Evolutionary conservation across 1,140 invertebrate genomes (phyloP).

Genomic region (Tetragnatha versicolor): DNA sequence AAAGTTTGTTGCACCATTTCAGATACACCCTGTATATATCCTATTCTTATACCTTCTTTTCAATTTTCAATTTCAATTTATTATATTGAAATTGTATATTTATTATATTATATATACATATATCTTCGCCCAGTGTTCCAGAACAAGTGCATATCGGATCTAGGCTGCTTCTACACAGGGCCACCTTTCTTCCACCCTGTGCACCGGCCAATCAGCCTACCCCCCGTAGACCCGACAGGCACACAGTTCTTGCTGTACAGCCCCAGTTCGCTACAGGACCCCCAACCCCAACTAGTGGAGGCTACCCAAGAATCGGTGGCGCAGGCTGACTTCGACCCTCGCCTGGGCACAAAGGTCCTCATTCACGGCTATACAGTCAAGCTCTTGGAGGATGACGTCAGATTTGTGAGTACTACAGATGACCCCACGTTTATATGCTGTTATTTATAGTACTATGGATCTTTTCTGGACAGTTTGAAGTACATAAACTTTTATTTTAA

Average conservation of each 20-base stretch:
- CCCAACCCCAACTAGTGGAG: not conserved
- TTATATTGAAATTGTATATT: too few species aligned
- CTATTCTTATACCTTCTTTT: too few species aligned
- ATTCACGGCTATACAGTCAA: conserved; percentile 19
- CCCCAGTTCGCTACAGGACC: not conserved
- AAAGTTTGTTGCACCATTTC: too few species aligned
- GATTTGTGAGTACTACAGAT: conserved; percentile 7
- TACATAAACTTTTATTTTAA: not conserved
- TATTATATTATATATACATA: too few species aligned
- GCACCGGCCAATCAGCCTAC: conserved; percentile 15
- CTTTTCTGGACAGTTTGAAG: not conserved
- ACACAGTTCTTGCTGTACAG: conserved; percentile 20
- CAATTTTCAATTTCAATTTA: too few species aligned
- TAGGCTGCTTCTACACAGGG: conserved; percentile 51
- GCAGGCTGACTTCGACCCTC: not conserved
- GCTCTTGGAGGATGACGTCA: not conserved
- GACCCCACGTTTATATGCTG: not conserved
- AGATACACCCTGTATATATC: too few species aligned
- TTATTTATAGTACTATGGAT: not conserved
- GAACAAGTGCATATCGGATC: conserved; percentile 60
- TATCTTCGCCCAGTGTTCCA: not conserved
- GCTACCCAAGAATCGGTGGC: not conserved
- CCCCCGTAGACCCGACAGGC: not conserved
- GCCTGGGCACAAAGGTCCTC: not conserved
- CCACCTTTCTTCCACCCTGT: conserved; percentile 40